Evolutionary conservation across 1,140 invertebrate genomes (phyloP).

Genomic region (Calosoma granatense): DNA sequence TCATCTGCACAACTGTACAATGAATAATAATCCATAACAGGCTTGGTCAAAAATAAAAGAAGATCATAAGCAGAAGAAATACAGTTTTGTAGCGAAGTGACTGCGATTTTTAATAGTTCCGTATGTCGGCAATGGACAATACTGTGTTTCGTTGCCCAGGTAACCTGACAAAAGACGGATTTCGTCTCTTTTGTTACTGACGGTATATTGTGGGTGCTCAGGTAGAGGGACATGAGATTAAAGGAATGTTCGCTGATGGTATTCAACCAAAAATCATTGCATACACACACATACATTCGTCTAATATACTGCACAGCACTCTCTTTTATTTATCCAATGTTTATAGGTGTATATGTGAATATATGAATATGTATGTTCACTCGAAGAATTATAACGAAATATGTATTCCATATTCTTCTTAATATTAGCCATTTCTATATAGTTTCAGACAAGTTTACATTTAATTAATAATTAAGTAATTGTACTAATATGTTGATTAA

Average conservation of each 20-base stretch:
- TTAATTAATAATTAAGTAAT: too few relatives aligned
- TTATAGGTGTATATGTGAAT: too few relatives aligned
- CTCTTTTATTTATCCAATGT: too few relatives aligned
- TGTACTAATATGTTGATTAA: too few relatives aligned
- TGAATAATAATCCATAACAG: neutral
- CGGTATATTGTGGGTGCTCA: conserved; percentile 17
- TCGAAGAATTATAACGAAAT: too few relatives aligned
- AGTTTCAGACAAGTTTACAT: too few relatives aligned
- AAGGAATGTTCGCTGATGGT: neutral
- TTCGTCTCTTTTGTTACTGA: conserved; percentile 17
- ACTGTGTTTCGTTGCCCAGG: conserved; percentile 13
- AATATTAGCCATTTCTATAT: too few relatives aligned
- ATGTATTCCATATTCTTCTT: too few relatives aligned
- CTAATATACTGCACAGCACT: too few relatives aligned
- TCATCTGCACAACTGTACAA: neutral
- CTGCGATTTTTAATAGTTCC: conserved; percentile 14
- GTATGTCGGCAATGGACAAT: neutral
- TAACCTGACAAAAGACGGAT: conserved; percentile 17
- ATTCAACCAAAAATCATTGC: neutral
- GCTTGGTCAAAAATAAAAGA: neutral
- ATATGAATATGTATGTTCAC: too few relatives aligned
- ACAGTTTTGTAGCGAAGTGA: conserved; percentile 12
- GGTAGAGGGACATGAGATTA: neutral
- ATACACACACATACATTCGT: too few relatives aligned
- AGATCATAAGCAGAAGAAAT: neutral